Evolutionary conservation across 37 sponge, comb jelly and placozoan species (phyloP).

Genomic region (Chondrosia reniformis): DNA sequence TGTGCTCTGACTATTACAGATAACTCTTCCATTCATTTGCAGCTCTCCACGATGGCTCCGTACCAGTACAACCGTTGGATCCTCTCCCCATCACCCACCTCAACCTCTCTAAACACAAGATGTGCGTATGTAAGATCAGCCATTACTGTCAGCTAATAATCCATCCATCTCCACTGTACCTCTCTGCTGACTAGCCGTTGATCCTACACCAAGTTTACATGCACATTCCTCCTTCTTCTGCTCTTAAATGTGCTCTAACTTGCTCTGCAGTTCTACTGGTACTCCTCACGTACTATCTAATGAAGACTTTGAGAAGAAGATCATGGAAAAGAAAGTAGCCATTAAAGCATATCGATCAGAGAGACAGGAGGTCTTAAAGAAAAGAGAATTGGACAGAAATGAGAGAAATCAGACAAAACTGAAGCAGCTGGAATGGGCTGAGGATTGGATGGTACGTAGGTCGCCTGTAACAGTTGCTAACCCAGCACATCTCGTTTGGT

Average conservation of each 20-base stretch:
- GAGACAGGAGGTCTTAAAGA: background rate
- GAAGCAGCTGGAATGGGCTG: conserved; percentile 3
- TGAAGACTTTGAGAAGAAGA: conserved; percentile 5
- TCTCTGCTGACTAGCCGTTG: too few species aligned
- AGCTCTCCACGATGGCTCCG: conserved; percentile 8
- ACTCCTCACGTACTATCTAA: background rate
- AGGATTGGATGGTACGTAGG: background rate
- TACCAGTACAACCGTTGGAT: background rate
- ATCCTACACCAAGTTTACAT: background rate
- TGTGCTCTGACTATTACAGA: background rate
- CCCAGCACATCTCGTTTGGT: background rate
- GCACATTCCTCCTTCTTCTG: background rate
- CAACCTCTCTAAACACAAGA: background rate
- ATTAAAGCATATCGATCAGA: conserved; percentile 1
- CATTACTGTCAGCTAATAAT: background rate
- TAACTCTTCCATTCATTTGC: background rate
- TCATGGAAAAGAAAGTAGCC: background rate
- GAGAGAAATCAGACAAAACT: conserved; percentile 1
- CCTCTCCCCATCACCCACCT: background rate
- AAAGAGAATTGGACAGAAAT: conserved; percentile 5
- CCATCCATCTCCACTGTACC: background rate
- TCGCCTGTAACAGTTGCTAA: background rate
- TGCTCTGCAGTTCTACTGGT: background rate
- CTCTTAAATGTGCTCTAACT: background rate
- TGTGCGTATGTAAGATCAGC: background rate